Conservation (phyloP, 2,888 invertebrate genomes). For the Trissoscelio sp. region DNA sequence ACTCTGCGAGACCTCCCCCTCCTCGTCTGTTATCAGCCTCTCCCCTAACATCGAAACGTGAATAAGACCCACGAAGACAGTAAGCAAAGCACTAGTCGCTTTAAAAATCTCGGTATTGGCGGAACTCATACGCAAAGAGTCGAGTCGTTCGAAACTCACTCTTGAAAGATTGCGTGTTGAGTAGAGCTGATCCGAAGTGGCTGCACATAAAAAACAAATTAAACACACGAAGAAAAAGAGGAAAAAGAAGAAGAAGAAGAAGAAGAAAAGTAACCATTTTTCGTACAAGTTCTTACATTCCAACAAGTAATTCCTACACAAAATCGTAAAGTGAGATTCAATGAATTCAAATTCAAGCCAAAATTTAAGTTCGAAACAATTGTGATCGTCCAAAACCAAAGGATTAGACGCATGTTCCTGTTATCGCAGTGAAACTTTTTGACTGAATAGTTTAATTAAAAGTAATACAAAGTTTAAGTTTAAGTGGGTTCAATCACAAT, state of each 20-base stretch:
- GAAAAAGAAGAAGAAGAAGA: constrained; percentile 6
- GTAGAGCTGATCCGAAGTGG: constrained; percentile 51
- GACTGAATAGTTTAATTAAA: constrained; percentile 43
- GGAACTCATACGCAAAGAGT: constrained; percentile 71
- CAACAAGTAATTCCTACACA: neutral
- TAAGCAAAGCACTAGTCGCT: constrained; percentile 76
- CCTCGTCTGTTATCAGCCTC: constrained; percentile 72
- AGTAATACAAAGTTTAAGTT: no score
- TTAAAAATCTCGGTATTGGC: constrained; percentile 77
- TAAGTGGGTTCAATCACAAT: constrained; percentile 13
- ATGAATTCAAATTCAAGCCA: constrained; percentile 5
- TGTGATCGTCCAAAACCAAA: constrained; percentile 34
- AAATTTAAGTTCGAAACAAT: constrained; percentile 9
- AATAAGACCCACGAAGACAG: constrained; percentile 78
- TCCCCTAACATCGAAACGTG: constrained; percentile 75
- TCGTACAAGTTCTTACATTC: no score
- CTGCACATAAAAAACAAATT: constrained; percentile 9
- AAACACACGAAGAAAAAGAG: neutral
- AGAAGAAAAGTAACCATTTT: neutral
- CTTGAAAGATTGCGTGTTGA: constrained; percentile 56
- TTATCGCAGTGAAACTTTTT: constrained; percentile 33
- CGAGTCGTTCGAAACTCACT: constrained; percentile 51
- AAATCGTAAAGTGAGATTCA: constrained; percentile 17
- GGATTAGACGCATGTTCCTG: constrained; percentile 47
- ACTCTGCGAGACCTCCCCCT: constrained; percentile 56